Evolutionary conservation across 1,140 invertebrate species (phyloP).

Genomic region (Centruroides sculpturatus): DNA sequence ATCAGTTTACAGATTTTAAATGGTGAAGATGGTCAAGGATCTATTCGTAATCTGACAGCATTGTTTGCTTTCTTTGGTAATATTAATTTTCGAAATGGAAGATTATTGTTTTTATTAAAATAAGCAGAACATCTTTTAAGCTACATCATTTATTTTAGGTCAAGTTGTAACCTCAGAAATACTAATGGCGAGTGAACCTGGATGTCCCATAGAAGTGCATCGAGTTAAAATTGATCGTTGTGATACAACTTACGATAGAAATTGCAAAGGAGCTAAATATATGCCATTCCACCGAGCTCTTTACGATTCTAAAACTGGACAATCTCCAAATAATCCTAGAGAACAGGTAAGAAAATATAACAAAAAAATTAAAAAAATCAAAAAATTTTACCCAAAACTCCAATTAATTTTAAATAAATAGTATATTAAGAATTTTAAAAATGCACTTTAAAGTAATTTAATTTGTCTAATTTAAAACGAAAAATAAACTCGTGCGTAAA

Average conservation of each 20-base stretch:
- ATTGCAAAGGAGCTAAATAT: constrained; percentile 72
- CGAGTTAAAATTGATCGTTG: constrained; percentile 88
- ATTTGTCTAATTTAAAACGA: too few relatives aligned
- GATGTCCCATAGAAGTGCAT: constrained; percentile 94
- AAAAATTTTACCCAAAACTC: too few relatives aligned
- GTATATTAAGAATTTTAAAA: too few relatives aligned
- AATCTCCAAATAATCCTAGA: constrained; percentile 89
- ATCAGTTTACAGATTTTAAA: constrained; percentile 84
- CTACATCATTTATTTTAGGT: constrained; percentile 37
- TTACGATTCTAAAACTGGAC: constrained; percentile 84
- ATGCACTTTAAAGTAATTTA: too few relatives aligned
- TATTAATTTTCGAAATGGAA: constrained; percentile 15
- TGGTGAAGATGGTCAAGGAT: constrained; percentile 71
- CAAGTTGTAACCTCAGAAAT: constrained; percentile 93
- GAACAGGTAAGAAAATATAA: constrained; percentile 57
- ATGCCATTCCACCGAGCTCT: constrained; percentile 91
- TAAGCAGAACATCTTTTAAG: too few relatives aligned
- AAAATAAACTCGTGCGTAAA: too few relatives aligned
- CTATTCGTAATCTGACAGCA: constrained; percentile 74
- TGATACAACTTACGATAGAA: constrained; percentile 87
- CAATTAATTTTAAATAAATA: too few relatives aligned
- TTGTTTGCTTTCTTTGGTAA: constrained; percentile 92
- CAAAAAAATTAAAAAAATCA: too few relatives aligned
- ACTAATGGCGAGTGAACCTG: constrained; percentile 87
- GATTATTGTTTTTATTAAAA: too few relatives aligned